These are phyloP conservation scores for Timema cristinae DNA, from an alignment of 2,888 invertebrate species.

Conservation along the genomic window DNA sequence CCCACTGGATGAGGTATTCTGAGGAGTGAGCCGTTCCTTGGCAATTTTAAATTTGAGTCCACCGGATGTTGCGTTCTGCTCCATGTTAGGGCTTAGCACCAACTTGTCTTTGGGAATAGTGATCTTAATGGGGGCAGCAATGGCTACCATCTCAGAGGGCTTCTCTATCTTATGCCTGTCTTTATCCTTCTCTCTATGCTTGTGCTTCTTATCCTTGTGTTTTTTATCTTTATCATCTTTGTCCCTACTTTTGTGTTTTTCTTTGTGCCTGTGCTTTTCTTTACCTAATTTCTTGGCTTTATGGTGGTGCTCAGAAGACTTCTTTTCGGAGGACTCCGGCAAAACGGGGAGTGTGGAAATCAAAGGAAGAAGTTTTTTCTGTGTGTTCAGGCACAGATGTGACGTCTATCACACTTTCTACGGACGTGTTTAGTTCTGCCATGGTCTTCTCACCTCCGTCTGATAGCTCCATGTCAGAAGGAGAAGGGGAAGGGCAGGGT, in stretches of 20 bases:
- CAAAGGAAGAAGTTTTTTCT: neutral
- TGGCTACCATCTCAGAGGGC: slow-evolving; percentile 32
- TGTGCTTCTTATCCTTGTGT: slow-evolving; percentile 31
- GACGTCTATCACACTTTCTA: slow-evolving; percentile 18
- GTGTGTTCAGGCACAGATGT: slow-evolving; percentile 15
- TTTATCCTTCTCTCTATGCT: slow-evolving; percentile 33
- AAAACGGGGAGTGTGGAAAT: too few relatives aligned
- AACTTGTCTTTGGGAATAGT: slow-evolving; percentile 59
- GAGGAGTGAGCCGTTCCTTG: slow-evolving; percentile 61
- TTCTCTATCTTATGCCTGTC: slow-evolving; percentile 36
- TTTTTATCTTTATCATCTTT: slow-evolving; percentile 53
- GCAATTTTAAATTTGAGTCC: slow-evolving; percentile 79
- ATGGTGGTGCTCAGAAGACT: slow-evolving; percentile 40
- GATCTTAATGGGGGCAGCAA: slow-evolving; percentile 49
- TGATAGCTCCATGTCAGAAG: slow-evolving; percentile 25
- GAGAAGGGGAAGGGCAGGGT: slow-evolving; percentile 17
- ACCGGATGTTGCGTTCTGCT: slow-evolving; percentile 36
- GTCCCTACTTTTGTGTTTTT: slow-evolving; percentile 47
- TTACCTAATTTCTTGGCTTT: slow-evolving; percentile 36
- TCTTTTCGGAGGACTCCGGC: neutral
- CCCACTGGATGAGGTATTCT: slow-evolving; percentile 41
- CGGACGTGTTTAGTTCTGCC: slow-evolving; percentile 3
- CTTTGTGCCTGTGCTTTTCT: slow-evolving; percentile 31
- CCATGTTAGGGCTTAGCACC: slow-evolving; percentile 40
- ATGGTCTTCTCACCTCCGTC: slow-evolving; percentile 5